Conservation (phyloP, 2,797 vertebrate genomes). For the Scleropages formosus region DNA sequence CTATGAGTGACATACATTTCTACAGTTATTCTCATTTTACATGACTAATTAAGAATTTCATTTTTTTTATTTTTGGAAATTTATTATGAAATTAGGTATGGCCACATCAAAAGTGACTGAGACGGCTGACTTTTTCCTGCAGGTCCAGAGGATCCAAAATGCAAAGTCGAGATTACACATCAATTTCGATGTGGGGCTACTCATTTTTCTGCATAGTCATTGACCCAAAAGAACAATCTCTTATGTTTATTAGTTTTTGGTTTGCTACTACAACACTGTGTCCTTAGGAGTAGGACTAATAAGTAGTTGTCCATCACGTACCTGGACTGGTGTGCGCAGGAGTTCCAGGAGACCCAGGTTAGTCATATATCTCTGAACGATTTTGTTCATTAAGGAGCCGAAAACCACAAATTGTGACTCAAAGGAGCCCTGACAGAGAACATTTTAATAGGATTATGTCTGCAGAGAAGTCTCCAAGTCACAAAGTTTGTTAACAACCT, state of each 20-base stretch:
- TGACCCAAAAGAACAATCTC: background rate
- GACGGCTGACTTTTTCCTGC: no score
- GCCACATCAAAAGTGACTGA: no score
- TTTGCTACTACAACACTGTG: background rate
- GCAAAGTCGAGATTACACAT: no score
- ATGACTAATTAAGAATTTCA: no score
- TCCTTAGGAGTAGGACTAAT: background rate
- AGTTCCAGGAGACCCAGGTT: background rate
- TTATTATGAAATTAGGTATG: background rate
- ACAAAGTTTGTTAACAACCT: background rate
- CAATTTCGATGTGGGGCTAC: background rate
- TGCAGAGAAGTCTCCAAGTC: background rate
- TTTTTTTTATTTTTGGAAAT: background rate
- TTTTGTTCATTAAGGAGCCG: conserved; percentile 1
- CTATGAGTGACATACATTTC: no score
- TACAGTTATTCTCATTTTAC: no score
- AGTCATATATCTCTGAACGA: background rate
- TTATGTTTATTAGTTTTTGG: background rate
- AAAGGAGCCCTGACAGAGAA: background rate
- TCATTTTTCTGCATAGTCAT: background rate
- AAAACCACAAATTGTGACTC: conserved; percentile 9
- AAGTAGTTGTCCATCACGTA: background rate
- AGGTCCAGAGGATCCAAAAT: no score
- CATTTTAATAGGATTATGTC: background rate
- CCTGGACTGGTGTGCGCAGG: conserved; percentile 4